phyloP scores from a whole-genome alignment of 2,888 invertebrate species.

The Phymatocera aterrima region DNA sequence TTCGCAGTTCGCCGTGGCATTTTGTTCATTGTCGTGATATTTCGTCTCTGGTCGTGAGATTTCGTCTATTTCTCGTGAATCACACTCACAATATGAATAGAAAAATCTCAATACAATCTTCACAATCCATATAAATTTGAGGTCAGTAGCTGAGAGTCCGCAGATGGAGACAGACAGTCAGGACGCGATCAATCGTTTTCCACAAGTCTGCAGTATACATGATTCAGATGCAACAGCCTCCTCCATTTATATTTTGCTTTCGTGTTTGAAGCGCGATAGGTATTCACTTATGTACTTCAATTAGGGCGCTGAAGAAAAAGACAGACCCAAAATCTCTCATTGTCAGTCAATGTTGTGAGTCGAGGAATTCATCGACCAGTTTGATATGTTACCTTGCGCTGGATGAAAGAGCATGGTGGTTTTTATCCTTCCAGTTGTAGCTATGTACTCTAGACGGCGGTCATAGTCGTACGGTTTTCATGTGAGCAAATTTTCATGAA shows the following conservation, averaged over 20 bases:
- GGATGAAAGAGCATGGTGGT: neutral
- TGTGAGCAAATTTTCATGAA: neutral
- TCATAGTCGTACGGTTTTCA: neutral
- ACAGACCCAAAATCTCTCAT: neutral
- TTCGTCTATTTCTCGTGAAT: too few species aligned
- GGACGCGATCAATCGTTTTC: neutral
- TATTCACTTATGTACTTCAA: neutral
- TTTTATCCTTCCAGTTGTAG: neutral
- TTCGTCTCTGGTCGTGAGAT: too few species aligned
- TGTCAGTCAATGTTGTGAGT: neutral
- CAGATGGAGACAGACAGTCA: neutral
- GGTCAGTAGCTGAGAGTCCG: neutral
- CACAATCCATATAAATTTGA: neutral
- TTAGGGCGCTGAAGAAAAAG: neutral
- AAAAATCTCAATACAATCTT: constrained; percentile 28
- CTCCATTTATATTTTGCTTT: neutral
- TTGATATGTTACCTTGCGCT: neutral
- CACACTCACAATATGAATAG: too few species aligned
- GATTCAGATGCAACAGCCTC: neutral
- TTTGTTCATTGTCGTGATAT: too few species aligned
- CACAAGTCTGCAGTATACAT: neutral
- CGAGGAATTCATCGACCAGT: constrained; percentile 15
- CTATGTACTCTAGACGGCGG: too few species aligned
- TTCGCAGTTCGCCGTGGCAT: too few species aligned
- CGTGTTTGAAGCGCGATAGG: neutral